Evolutionary conservation across 2,888 invertebrate species (phyloP), one percentile per base, ranked within the genome.

Genomic region (Euspilapteryx auroguttella): DNA sequence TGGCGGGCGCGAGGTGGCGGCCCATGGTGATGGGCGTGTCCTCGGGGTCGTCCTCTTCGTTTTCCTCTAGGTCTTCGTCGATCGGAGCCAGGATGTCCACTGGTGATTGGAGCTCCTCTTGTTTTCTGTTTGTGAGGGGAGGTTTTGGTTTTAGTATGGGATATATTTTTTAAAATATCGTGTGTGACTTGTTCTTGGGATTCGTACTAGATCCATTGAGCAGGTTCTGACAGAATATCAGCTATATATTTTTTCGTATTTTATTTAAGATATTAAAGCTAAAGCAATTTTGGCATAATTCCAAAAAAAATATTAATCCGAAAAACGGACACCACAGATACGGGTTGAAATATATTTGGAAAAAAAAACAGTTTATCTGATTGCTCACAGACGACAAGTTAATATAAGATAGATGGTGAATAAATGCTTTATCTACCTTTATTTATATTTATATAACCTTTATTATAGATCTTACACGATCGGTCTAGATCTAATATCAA

Each of bases 31-130:
- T 86, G 27, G 85, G 85, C 13, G 80, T 79, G 42, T 82, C 81
- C 37, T 82, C 82, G 0, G 81, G 81, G 52, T 89, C 88, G 32
- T 86, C 86, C 15, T 89, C 89, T 10, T 81, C 81, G 6, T 79
- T 80, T 41, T 86, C 86, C 42, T 87, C 86, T 0, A 73, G 30
- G 41, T 85, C 86, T 55, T 89, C 89, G 54, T 91, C 89, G 37
- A 91, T 91, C 10, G 90, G 90, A 3, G 88, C 86, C 25, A 91
- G 75, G 6, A 84, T 84, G 55, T 90, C 90, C 35, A 79, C 56
- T 28, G 82, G 80, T 29, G 82, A 81, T 23, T 81, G 81, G 36
- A 80, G 65, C 37, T 82, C 80, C 46, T 86, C 80, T 25, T 64
- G 64, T 50, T 79, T 75, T 34, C 75, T 75, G 44, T 17, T 17